These are phyloP conservation scores for Microctonus aethiopoides DNA, from an alignment of 2,888 invertebrate species.

Conservation along the genomic window DNA sequence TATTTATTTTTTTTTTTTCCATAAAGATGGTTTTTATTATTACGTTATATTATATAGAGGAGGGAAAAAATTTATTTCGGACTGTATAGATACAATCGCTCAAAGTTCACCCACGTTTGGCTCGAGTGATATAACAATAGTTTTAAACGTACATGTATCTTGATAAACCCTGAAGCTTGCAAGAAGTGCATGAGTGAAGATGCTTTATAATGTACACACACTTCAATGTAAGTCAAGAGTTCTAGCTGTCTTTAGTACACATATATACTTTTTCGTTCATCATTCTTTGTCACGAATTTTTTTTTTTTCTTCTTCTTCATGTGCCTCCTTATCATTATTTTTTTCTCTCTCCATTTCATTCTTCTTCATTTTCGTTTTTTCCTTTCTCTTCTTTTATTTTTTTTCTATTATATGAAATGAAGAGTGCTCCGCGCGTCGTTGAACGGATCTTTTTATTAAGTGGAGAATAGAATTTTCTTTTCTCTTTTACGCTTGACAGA, in stretches of 20 bases:
- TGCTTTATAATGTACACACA: constrained; percentile 5
- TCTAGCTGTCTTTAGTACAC: not conserved
- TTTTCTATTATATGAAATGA: constrained; percentile 1
- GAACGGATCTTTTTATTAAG: constrained; percentile 14
- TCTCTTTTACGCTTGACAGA: not conserved
- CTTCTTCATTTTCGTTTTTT: not conserved
- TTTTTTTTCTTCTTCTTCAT: not conserved
- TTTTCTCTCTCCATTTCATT: too few species aligned
- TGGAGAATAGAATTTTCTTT: not conserved
- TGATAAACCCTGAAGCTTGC: not conserved
- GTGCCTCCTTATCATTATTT: not conserved
- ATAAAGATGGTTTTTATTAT: not conserved
- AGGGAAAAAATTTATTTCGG: not conserved
- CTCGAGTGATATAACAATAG: not conserved
- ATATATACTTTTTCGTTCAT: not conserved
- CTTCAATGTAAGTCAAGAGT: not conserved
- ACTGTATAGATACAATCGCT: not conserved
- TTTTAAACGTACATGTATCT: not conserved
- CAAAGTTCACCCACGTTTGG: not conserved
- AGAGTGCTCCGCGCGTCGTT: constrained; percentile 4
- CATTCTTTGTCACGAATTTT: constrained; percentile 5
- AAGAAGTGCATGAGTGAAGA: constrained; percentile 9
- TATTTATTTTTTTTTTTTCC: not conserved
- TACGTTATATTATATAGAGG: not conserved
- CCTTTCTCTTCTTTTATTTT: not conserved